Base-by-base conservation (phyloP, 2,888 invertebrate species). In the Disparrhopalites patrizii region DNA sequence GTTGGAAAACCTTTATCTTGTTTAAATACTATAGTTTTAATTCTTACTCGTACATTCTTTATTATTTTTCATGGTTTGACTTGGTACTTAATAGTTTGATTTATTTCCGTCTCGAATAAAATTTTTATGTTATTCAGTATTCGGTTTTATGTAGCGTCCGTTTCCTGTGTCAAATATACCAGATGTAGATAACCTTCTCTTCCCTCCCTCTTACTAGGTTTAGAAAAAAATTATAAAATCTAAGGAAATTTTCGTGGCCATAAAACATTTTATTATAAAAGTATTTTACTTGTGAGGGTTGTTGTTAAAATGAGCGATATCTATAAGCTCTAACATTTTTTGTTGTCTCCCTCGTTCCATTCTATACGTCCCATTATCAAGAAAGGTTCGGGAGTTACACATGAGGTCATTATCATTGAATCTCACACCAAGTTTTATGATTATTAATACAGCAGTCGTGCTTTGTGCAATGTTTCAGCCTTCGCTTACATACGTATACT, bases 41-140 rank as follows among this genome's bases (percentile, higher is more conserved):
- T n/a, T 47, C 36, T 36, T 36, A 36, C 15, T 10, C 36, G 15
- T 36, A 36, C 36, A 36, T 36, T 36, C 15, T 7, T 36, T 36
- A 15, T 47, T 47, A 47, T 47, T 47, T 47, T 47, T 47, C 47
- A 20, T 47, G 13, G n/a, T 23, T 10, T 47, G 25, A 47, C 47
- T 47, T 47, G 10, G 47, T 47, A 47, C 20, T 47, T 47, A 47
- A 47, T 47, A 47, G 52, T 52, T 30, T 15, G 27, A 52, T 52
- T 52, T 52, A 28, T 52, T 52, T 52, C 54, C 30, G 54, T 54
- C 54, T 54, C 54, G 31, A 20, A 54, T 54, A 18, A 54, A 54
- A 54, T 28, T 54, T 54, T 54, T n/a, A 54, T 54, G 30, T 54
- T 7, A 30, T n/a, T 54, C 18, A 10, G 54, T 54, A 54, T 54